These are phyloP conservation scores for Phthorimaea operculella DNA, from an alignment of 1,140 invertebrate genomes.

Conservation along the genomic window DNA sequence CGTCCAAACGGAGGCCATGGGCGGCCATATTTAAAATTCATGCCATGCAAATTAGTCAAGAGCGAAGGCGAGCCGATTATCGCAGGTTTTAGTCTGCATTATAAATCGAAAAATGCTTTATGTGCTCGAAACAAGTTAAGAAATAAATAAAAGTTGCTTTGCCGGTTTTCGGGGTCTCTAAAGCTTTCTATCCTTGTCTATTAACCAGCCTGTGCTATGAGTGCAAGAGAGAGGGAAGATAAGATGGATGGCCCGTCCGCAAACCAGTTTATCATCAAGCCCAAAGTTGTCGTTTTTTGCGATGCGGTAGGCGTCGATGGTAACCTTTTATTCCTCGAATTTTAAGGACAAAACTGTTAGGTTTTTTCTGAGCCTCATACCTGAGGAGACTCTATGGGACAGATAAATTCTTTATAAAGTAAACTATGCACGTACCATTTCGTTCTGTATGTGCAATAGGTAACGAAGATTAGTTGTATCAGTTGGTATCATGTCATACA, in stretches of 20 bases:
- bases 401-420: too few relatives aligned
- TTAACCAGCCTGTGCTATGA: not conserved
- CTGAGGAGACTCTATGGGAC: too few relatives aligned
- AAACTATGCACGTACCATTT: too few relatives aligned
- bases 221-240: slow-evolving; percentile 18
- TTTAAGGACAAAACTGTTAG: slow-evolving; percentile 17
- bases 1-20: slow-evolving; percentile 6
- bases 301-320: slow-evolving; percentile 40
- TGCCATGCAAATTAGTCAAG: slow-evolving; percentile 40
- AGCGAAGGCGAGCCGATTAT: slow-evolving; percentile 33
- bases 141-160: slow-evolving; percentile 53
- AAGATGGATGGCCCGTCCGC: slow-evolving; percentile 30
- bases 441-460: too few relatives aligned
- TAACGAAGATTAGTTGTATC: too few relatives aligned
- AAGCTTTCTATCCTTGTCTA: slow-evolving; percentile 4
- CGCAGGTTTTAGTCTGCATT: slow-evolving; percentile 21
- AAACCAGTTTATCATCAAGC: slow-evolving; percentile 54
- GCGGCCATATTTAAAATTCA: slow-evolving; percentile 33
- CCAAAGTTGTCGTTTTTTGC: slow-evolving; percentile 34
- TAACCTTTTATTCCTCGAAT: slow-evolving; percentile 29
- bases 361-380: too few relatives aligned
- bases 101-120: slow-evolving; percentile 51
- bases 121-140: slow-evolving; percentile 52
- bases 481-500: too few relatives aligned
- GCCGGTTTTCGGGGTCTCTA: slow-evolving; percentile 28